Base-by-base conservation (phyloP, 2,888 invertebrate genomes). In the Petrolisthes cinctipes region DNA sequence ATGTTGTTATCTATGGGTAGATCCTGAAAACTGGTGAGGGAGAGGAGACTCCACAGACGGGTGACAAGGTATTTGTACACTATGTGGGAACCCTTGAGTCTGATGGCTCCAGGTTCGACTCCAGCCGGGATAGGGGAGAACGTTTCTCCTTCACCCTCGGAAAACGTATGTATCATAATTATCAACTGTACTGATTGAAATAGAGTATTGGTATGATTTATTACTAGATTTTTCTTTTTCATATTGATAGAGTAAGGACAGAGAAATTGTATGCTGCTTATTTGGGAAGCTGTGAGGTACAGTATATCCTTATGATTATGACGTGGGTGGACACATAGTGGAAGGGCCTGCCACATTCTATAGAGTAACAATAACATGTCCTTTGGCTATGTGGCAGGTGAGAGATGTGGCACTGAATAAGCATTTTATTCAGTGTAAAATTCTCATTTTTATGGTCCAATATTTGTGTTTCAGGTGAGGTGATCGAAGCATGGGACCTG, bases 401-500 rank as follows among this genome's bases (percentile, higher is more conserved):
- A 56, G 20, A 56, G 23, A 7, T 80, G 7, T 80, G 5, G 54
- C 9, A 56, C 4, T 54, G 14, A 57, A 23, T 14, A 9, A 37
- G 2, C 37, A 37, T 37, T 37, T 37, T 37, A 37, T 37, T 37
- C 2, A 1, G 37, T 37, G 37, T 37, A 37, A 37, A 5, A 17
- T 76, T 53, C 54, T 76, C n/a, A 0, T 17, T 51, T 17, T 76
- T 51, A 14, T 53, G 17, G 17, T 76, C 9, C 20, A 20, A 37
- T 85, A 68, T 14, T 17, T 37, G 53, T 17, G 4, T 23, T 17
- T 4, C 91, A 96, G 96, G 95, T 0, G 93, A 93, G 83, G 98
- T 98, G 0, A 98, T 99, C 91, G 97, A 96, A 94, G 98, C 96
- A 93, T 99, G 98, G 97, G 99, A 99, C 92, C 94, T 97, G 91